Evolutionary conservation across 1,140 invertebrate species (phyloP), one percentile per base, ranked within the genome.

Genomic region (Ladona fulva): DNA sequence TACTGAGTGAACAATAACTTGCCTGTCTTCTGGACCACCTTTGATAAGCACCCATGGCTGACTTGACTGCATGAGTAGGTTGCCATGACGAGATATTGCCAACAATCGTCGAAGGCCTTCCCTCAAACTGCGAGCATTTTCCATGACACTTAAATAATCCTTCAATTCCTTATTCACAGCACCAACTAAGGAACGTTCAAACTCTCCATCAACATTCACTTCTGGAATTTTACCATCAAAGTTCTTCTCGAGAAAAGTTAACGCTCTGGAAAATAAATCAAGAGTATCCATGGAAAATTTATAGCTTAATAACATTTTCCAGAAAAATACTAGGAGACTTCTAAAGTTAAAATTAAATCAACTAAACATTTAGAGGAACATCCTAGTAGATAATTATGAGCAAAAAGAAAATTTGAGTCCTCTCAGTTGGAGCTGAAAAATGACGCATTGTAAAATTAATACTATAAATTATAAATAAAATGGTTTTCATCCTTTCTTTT

Each of bases 41-140:
- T 99, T 99, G 0, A 98, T 87, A 79, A 97, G 87, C 6, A 94
- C 93, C 97, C 98, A 99, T 0, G 98, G 97, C 84, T 98, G 92
- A 80, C 94, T 92, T 0, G 87, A 86, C 86, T 99, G 98, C 91
- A 99, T 96, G 82, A 95, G 97, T 81, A 97, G 95, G 88, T 99
- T 99, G 24, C 97, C 97, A 80, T 95, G 89, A 24, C 94, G 90
- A 0, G 97, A 97, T 80, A 99, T 94, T 25, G 88, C 89, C 78
- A 99, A 86, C 80, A 99, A 91, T 82, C 93, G 91, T 25, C 92
- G 88, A 24, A 99, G 89, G 0, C 93, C 95, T 83, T 99, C 97
- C 44, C 96, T 88, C 29, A 99, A 86, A 82, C 91, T 92, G 0
- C 52, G 14, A 66, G 91, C 92, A 80, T 92, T 90, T 82, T 98